Percentiles rank a stretch among this genome's conserved stretches.
Evolutionary conservation across 2,113 vertebrate species (phyloP).

Genomic region (Paramormyrops kingsleyae): DNA sequence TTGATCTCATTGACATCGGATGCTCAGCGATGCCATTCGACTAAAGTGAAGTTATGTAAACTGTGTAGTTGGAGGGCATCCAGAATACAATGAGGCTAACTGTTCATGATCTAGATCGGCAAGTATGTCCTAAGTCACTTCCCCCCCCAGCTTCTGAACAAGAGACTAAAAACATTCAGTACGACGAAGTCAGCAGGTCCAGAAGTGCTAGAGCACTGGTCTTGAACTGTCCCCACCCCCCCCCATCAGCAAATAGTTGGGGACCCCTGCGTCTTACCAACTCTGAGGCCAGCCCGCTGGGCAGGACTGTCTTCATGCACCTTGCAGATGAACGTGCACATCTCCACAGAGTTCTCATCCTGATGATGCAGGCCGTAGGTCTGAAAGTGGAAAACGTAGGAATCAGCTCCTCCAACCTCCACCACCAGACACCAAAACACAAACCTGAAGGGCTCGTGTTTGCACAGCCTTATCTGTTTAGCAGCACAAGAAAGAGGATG

Average conservation of each 20-base stretch:
- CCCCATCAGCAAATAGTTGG: not conserved
- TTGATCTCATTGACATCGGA: not conserved
- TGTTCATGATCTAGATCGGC: not conserved
- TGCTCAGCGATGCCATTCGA: not conserved
- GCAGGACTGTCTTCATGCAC: conserved; percentile 83
- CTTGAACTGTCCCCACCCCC: not conserved
- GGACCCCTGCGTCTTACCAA: conserved; percentile 63
- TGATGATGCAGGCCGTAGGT: conserved; percentile 90
- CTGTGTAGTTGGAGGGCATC: not conserved
- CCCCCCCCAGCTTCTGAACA: not conserved
- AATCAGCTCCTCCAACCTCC: not conserved
- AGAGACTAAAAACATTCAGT: not conserved
- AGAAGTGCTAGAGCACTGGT: not conserved
- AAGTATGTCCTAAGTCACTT: not conserved
- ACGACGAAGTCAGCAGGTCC: not conserved
- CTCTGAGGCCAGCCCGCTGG: conserved; percentile 75
- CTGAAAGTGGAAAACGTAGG: conserved; percentile 51
- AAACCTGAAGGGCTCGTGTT: not conserved
- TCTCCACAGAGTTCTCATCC: conserved; percentile 83
- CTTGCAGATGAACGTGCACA: conserved; percentile 93
- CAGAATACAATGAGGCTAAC: not conserved
- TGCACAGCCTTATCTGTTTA: not conserved
- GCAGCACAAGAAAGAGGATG: not conserved
- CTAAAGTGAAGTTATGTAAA: not conserved
- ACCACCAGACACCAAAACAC: not conserved